Evolutionary conservation across 2,113 vertebrate species (phyloP).

Genomic region (Apodemus sylvaticus): DNA sequence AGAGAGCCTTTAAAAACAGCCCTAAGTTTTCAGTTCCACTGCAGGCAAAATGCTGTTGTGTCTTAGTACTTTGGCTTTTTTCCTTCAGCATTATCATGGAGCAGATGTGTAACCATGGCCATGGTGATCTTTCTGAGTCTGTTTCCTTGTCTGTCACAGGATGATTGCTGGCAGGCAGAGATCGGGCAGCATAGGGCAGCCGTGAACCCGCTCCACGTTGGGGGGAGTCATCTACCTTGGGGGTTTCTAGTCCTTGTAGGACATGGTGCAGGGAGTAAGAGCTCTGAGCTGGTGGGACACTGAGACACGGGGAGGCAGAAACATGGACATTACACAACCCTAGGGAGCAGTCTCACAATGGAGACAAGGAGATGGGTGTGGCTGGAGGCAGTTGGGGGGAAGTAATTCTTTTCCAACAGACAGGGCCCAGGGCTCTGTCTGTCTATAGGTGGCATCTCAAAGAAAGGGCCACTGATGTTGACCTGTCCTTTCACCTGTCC

Average conservation of each 20-base stretch:
- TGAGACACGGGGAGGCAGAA: neutral
- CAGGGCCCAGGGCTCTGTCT: neutral
- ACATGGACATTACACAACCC: neutral
- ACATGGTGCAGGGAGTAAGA: neutral
- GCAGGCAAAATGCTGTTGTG: accelerated
- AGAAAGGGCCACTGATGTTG: neutral
- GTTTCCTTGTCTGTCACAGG: neutral
- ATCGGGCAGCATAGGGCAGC: neutral
- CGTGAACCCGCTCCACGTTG: neutral
- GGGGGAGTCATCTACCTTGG: neutral
- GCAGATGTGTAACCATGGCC: neutral
- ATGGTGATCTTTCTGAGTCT: neutral
- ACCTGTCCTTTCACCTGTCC: neutral
- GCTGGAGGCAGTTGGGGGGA: neutral
- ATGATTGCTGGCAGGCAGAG: neutral
- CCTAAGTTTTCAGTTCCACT: neutral
- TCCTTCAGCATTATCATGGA: neutral
- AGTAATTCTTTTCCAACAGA: neutral
- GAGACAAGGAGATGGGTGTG: neutral
- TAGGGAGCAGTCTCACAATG: neutral
- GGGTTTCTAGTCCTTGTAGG: neutral
- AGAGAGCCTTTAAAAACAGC: neutral
- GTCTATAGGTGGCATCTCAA: neutral
- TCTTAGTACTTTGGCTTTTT: neutral
- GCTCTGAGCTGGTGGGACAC: neutral